phyloP scores from a whole-genome alignment of 2,888 invertebrate genomes.

The Dromius quadrimaculatus region DNA sequence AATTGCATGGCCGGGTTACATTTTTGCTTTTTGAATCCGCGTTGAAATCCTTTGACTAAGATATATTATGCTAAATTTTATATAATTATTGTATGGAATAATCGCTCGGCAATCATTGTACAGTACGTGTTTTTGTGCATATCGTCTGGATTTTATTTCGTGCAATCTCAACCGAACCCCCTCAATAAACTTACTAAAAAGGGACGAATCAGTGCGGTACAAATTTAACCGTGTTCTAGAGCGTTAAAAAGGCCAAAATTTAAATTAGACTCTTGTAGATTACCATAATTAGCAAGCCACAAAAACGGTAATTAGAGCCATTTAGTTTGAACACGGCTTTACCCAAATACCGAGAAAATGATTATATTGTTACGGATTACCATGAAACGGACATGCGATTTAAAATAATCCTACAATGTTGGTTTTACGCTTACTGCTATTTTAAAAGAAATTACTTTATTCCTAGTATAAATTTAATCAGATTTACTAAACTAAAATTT shows the following conservation, averaged over 20 bases:
- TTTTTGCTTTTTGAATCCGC: conserved; percentile 33
- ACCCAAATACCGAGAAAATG: conserved; percentile 35
- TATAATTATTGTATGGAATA: conserved; percentile 37
- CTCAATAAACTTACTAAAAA: too few species aligned
- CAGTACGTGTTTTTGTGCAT: conserved; percentile 11
- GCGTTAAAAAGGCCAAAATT: conserved; percentile 38
- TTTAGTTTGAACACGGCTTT: conserved; percentile 28
- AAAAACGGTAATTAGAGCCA: conserved; percentile 40
- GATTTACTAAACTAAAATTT: too few species aligned
- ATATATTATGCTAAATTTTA: conserved; percentile 50
- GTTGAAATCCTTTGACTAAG: conserved; percentile 49
- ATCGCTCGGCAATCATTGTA: conserved; percentile 30
- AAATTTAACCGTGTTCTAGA: conserved; percentile 39
- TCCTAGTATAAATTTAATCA: too few species aligned
- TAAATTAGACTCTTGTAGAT: conserved; percentile 35
- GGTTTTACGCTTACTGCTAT: conserved; percentile 1
- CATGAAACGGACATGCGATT: background rate
- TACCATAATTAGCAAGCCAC: conserved; percentile 44
- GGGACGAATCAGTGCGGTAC: too few species aligned
- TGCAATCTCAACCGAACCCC: background rate
- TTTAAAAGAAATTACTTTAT: too few species aligned
- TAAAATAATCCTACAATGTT: conserved; percentile 4
- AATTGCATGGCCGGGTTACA: conserved; percentile 44
- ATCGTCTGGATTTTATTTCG: conserved; percentile 21
- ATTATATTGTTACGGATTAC: conserved; percentile 5